Percentiles rank a stretch among this genome's conserved stretches.
Evolutionary conservation across 2,113 vertebrate genomes (phyloP).

Genomic region (Oenanthe melanoleuca): DNA sequence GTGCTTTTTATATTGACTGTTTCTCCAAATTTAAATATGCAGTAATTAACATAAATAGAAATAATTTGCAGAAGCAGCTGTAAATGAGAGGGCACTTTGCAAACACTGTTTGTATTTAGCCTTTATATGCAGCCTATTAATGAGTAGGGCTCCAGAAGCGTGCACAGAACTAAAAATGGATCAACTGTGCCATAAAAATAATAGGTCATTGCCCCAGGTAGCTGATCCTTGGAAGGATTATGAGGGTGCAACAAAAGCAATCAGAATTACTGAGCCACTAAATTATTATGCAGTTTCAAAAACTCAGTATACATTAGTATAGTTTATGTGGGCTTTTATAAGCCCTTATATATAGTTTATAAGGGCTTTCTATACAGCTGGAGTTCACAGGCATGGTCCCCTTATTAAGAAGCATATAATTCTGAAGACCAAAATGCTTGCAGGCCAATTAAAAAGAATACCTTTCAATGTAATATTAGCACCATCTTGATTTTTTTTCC

Average conservation of each 20-base stretch:
- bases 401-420: not conserved
- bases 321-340: not conserved
- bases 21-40: not conserved
- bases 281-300: not conserved
- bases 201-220: not conserved
- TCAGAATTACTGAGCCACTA: not conserved
- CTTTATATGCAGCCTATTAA: not conserved
- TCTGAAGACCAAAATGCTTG: not conserved
- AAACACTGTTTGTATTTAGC: not conserved
- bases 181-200: not conserved
- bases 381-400: no score
- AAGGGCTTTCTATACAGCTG: not conserved
- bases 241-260: not conserved
- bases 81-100: not conserved
- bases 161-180: not conserved
- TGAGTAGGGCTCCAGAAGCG: not conserved
- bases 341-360: not conserved
- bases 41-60: not conserved
- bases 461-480: not conserved
- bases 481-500: not conserved
- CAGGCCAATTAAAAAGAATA: not conserved
- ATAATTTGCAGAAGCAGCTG: not conserved
- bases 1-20: not conserved
- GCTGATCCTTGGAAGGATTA: not conserved
- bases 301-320: not conserved